phyloP scores from a whole-genome alignment of 2,797 vertebrate species.

The Liasis olivaceus region DNA sequence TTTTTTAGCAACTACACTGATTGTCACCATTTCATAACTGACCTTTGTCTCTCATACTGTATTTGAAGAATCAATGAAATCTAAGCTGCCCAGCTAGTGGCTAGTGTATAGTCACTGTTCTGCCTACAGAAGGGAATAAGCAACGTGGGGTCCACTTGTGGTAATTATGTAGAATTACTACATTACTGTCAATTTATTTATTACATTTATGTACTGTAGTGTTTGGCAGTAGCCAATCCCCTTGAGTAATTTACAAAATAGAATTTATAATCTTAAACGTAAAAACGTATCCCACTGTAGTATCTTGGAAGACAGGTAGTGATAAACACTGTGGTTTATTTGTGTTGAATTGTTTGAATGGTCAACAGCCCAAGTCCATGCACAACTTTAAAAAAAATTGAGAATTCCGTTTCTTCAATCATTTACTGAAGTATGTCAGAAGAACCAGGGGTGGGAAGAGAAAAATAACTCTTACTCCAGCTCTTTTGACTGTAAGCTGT shows the following conservation, averaged over 20 bases:
- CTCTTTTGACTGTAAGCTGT: not conserved
- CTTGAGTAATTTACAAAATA: not conserved
- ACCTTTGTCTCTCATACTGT: not conserved
- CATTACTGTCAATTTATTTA: not conserved
- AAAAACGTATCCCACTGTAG: not conserved
- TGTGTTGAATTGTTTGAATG: not conserved
- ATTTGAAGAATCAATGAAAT: not conserved
- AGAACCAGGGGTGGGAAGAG: too few species aligned
- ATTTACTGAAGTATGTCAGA: not conserved
- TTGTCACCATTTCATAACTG: not conserved
- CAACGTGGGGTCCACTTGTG: not conserved
- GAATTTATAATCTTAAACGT: not conserved
- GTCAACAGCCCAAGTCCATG: rapidly evolving
- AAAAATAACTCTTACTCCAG: constrained; percentile 17
- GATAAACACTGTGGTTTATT: not conserved
- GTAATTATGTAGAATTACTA: not conserved
- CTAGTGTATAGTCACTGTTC: not conserved
- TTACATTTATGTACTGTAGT: not conserved
- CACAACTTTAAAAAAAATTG: not conserved
- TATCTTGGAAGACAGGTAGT: not conserved
- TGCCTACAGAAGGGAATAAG: not conserved
- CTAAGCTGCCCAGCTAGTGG: not conserved
- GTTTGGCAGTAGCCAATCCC: not conserved
- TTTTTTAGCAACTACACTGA: not conserved
- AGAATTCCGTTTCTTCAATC: not conserved